Percentiles rank a stretch among this genome's conserved stretches.
Evolutionary conservation across 64 coral and sea anemone species (phyloP).

Genomic region (Montipora capricornis): DNA sequence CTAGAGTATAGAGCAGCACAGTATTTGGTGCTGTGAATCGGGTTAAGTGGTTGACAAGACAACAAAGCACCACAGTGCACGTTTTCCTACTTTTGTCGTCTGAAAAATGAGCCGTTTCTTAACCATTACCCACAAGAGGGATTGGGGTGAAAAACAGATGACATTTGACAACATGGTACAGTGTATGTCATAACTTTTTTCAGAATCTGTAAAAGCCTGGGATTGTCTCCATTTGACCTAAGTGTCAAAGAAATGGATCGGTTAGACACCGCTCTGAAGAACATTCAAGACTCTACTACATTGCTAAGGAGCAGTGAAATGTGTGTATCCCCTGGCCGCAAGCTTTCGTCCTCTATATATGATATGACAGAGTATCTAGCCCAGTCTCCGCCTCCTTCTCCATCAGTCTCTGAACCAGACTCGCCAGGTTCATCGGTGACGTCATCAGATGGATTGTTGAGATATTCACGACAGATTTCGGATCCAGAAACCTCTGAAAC

Average conservation of each 20-base stretch:
- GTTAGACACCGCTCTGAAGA: slow-evolving; percentile 66
- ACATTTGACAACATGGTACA: too few species aligned
- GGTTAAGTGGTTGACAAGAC: too few species aligned
- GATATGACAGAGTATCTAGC: slow-evolving; percentile 63
- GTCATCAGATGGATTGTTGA: slow-evolving; percentile 41
- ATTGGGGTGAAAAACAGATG: too few species aligned
- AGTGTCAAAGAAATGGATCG: slow-evolving; percentile 83
- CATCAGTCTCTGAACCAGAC: slow-evolving; percentile 16
- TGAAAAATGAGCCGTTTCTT: too few species aligned
- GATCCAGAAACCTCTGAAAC: slow-evolving; percentile 88
- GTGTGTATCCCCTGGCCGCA: slow-evolving; percentile 67
- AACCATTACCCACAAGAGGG: too few species aligned
- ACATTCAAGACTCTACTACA: slow-evolving; percentile 78
- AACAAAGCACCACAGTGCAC: too few species aligned
- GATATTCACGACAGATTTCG: slow-evolving; percentile 23
- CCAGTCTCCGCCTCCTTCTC: slow-evolving; percentile 82
- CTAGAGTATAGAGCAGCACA: too few species aligned
- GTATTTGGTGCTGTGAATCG: too few species aligned
- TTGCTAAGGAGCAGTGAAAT: slow-evolving; percentile 74
- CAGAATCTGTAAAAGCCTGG: slow-evolving; percentile 90
- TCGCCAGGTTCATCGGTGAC: slow-evolving; percentile 52
- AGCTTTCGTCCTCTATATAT: slow-evolving; percentile 81
- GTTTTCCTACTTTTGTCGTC: too few species aligned
- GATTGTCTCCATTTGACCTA: slow-evolving; percentile 90
- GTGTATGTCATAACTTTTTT: not conserved